A percentile compares a stretch with the other conserved stretches of the same genome.
These are phyloP conservation scores for Troglohyphantes excavatus DNA, from an alignment of 2,888 invertebrate genomes.

Conservation along the genomic window DNA sequence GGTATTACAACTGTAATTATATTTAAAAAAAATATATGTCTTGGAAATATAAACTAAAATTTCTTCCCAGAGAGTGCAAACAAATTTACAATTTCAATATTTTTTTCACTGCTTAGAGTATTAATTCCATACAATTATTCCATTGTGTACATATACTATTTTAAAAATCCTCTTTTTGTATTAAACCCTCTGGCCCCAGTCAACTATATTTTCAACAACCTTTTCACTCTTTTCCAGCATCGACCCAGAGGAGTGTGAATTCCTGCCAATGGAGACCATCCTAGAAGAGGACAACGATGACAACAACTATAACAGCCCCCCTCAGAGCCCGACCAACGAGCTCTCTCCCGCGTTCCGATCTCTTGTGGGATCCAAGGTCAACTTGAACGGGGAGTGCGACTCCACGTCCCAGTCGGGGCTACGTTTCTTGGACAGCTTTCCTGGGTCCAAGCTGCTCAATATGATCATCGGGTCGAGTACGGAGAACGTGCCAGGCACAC, in stretches of 20 bases:
- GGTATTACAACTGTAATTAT: no score
- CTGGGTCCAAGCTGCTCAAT: slow-evolving; percentile 74
- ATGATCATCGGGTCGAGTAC: slow-evolving; percentile 78
- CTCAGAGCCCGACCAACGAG: slow-evolving; percentile 77
- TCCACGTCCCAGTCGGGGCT: slow-evolving; percentile 74
- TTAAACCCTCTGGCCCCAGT: no score
- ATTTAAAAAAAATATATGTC: no score
- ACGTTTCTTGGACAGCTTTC: slow-evolving; percentile 65
- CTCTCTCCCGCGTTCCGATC: slow-evolving; percentile 68
- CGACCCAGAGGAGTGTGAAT: slow-evolving; percentile 79
- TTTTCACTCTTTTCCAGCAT: slow-evolving; percentile 54
- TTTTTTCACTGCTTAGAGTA: no score
- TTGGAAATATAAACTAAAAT: no score
- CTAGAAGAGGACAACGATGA: slow-evolving; percentile 76
- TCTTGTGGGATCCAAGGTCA: slow-evolving; percentile 49
- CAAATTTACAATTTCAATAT: no score
- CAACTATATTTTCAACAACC: no score
- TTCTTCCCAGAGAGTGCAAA: no score
- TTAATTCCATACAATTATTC: no score
- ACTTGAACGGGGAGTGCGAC: slow-evolving; percentile 57
- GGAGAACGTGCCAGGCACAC: slow-evolving; percentile 68
- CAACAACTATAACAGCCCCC: slow-evolving; percentile 78
- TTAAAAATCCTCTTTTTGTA: no score
- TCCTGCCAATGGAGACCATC: slow-evolving; percentile 79
- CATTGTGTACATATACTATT: no score